Percentiles rank a stretch among this genome's conserved stretches.
Conservation (phyloP, 64 coral and sea anemone species). For the Catalaphyllia jardinei region DNA sequence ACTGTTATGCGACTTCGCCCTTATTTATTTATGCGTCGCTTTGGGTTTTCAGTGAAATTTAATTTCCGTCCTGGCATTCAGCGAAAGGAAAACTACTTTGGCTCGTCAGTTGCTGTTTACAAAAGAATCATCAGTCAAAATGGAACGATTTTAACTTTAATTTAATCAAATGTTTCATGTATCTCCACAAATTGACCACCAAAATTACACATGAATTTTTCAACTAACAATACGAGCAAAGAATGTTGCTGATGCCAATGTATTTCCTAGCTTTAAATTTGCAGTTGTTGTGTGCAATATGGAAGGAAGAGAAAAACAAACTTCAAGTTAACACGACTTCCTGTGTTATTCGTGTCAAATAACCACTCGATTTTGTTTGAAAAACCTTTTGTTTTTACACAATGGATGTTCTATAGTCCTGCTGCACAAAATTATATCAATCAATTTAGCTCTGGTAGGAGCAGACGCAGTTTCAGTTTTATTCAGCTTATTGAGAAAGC, state of each 20-base stretch:
- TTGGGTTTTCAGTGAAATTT: not conserved
- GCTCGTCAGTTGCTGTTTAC: not conserved
- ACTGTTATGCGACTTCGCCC: not conserved
- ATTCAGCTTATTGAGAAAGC: not conserved
- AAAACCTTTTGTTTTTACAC: slow-evolving; percentile 2
- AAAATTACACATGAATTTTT: not conserved
- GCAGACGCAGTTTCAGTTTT: too few relatives aligned
- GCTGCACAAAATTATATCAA: not conserved
- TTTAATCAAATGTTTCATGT: not conserved
- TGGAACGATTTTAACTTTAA: not conserved
- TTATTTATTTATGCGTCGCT: not conserved
- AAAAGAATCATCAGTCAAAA: not conserved
- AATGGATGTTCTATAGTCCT: not conserved
- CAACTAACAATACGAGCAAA: too few relatives aligned
- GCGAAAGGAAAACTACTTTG: not conserved
- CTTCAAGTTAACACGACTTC: not conserved
- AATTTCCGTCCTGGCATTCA: slow-evolving; percentile 19
- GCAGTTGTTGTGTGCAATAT: not conserved
- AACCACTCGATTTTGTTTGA: not conserved
- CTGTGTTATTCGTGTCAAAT: not conserved
- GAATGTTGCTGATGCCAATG: too few relatives aligned
- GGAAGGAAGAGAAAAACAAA: not conserved
- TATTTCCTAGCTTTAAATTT: not conserved
- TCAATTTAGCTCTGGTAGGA: not conserved
- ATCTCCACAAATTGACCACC: not conserved